phyloP scores from a whole-genome alignment of 2,888 invertebrate species.

The Apodemia mormo region DNA sequence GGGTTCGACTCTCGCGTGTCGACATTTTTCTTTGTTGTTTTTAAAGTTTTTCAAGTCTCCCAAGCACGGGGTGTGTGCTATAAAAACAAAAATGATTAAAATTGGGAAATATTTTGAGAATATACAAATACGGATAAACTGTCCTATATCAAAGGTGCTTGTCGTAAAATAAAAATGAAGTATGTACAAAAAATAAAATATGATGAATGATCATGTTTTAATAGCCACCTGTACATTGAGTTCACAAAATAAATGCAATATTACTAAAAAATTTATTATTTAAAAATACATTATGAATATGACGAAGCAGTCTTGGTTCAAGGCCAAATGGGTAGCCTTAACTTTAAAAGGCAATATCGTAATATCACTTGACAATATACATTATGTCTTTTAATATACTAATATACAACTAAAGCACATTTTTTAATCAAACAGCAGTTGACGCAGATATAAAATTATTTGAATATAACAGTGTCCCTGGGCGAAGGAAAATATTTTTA shows the following conservation, averaged over 20 bases:
- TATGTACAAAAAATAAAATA: conserved; percentile 20
- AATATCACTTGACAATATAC: conserved; percentile 32
- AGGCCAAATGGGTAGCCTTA: conserved; percentile 45
- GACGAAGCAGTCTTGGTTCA: conserved; percentile 42
- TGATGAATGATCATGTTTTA: conserved; percentile 1
- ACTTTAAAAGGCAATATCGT: conserved; percentile 35
- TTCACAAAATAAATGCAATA: conserved; percentile 44
- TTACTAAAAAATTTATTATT: conserved; percentile 29
- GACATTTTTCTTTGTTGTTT: too few relatives aligned
- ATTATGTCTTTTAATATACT: conserved; percentile 26
- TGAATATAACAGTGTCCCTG: too few relatives aligned
- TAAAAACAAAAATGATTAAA: too few relatives aligned
- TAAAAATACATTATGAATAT: conserved; percentile 42
- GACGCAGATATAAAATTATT: background rate
- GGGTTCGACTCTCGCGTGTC: too few relatives aligned
- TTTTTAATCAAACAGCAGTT: conserved; percentile 20
- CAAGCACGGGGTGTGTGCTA: too few relatives aligned
- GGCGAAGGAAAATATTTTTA: too few relatives aligned
- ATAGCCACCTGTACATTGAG: conserved; percentile 17
- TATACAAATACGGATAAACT: too few relatives aligned
- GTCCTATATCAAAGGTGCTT: background rate
- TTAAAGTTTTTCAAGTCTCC: too few relatives aligned
- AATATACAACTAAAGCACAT: conserved; percentile 11
- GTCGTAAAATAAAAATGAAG: conserved; percentile 11
- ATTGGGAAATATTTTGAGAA: too few relatives aligned